These are phyloP conservation scores for Chesias legatella DNA, from an alignment of 2,888 invertebrate genomes.

Conservation along the genomic window DNA sequence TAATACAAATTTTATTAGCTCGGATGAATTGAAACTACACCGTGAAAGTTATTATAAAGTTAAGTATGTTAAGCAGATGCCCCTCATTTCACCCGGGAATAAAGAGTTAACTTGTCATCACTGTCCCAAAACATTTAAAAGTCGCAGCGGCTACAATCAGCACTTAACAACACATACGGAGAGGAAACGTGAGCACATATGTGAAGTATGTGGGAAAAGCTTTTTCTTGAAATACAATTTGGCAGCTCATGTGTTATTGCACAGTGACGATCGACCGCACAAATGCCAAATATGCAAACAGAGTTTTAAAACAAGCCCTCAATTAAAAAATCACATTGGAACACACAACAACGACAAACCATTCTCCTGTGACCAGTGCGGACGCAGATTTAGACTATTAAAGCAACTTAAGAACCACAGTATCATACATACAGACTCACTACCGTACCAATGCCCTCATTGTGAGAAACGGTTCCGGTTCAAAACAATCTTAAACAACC, in stretches of 20 bases:
- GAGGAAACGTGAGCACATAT: constrained; percentile 51
- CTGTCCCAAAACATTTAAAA: constrained; percentile 54
- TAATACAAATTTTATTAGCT: constrained; percentile 40
- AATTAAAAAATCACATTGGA: constrained; percentile 45
- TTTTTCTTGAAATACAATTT: constrained; percentile 49
- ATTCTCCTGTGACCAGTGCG: constrained; percentile 51
- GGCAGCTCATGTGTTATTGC: constrained; percentile 45
- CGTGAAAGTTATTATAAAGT: constrained; percentile 39
- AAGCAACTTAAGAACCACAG: constrained; percentile 81
- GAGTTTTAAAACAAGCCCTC: constrained; percentile 44
- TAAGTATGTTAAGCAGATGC: constrained; percentile 32
- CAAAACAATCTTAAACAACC: constrained; percentile 49
- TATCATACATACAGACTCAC: constrained; percentile 85
- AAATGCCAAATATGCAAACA: constrained; percentile 60
- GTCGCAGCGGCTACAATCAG: constrained; percentile 45
- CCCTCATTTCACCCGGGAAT: constrained; percentile 27
- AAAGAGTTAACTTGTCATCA: constrained; percentile 46
- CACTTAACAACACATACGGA: constrained; percentile 82
- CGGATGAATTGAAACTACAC: constrained; percentile 45
- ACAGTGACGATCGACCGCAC: constrained; percentile 50
- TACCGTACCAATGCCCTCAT: constrained; percentile 85
- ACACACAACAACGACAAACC: constrained; percentile 49
- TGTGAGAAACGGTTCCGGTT: constrained; percentile 84
- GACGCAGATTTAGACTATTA: constrained; percentile 42
- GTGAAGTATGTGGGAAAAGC: constrained; percentile 59